phyloP scores from a whole-genome alignment of 2,113 vertebrate genomes.

The Syrrhaptes paradoxus region DNA sequence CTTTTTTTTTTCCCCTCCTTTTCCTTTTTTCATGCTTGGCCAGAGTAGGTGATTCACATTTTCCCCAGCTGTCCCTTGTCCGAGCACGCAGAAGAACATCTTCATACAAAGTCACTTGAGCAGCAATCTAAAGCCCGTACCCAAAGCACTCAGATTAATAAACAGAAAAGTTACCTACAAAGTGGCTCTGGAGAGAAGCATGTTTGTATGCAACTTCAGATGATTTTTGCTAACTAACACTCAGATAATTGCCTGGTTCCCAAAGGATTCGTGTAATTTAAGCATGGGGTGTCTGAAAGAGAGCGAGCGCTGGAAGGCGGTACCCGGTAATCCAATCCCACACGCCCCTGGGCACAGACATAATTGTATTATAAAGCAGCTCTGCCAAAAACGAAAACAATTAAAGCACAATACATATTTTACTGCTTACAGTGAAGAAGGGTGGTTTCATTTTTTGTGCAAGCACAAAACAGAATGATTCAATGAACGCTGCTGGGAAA shows the following conservation, averaged over 20 bases:
- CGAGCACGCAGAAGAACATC: neutral
- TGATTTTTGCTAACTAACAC: neutral
- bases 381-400: conserved; percentile 40
- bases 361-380: neutral
- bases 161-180: neutral
- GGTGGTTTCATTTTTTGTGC: neutral
- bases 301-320: neutral
- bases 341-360: neutral
- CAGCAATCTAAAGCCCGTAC: neutral
- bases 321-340: neutral
- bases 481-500: neutral
- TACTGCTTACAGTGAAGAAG: neutral
- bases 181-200: neutral
- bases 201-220: neutral
- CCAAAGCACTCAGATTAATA: neutral
- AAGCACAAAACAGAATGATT: neutral
- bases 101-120: neutral
- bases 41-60: neutral
- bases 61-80: neutral
- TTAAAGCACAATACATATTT: conserved; percentile 10
- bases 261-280: neutral
- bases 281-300: neutral
- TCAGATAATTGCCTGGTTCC: neutral
- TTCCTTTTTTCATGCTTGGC: neutral
- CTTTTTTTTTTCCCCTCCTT: neutral